Percentiles rank a stretch among this genome's conserved stretches.
phyloP scores from a whole-genome alignment of 53 echinoderm and acorn worm genomes.

The Temnopleurus reevesii region DNA sequence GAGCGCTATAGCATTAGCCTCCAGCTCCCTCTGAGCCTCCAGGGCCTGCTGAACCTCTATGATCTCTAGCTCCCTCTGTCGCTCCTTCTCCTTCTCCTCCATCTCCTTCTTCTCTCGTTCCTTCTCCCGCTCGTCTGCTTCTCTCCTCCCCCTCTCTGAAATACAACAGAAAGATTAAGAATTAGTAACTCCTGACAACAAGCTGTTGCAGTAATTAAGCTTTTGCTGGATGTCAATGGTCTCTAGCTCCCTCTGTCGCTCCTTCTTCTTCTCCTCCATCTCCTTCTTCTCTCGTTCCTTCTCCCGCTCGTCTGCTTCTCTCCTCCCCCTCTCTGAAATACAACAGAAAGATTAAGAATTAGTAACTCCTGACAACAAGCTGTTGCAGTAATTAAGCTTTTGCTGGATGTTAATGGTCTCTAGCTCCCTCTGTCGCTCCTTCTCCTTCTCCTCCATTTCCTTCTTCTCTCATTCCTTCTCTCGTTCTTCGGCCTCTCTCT shows the following conservation, averaged over 20 bases:
- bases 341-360: not conserved
- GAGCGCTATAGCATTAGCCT: conserved; percentile 81
- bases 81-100: conserved; percentile 76
- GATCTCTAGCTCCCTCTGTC: conserved; percentile 90
- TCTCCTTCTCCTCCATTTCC: conserved; percentile 76
- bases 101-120: conserved; percentile 66
- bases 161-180: not conserved
- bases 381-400: too few relatives aligned
- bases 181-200: too few relatives aligned
- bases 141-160: conserved; percentile 77
- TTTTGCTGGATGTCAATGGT: conserved; percentile 98
- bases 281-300: conserved; percentile 64
- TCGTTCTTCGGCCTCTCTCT: too few relatives aligned
- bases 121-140: conserved; percentile 83
- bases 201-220: too few relatives aligned
- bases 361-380: too few relatives aligned
- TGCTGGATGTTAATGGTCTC: conserved; percentile 98
- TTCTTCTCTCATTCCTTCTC: conserved; percentile 68
- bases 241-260: conserved; percentile 85
- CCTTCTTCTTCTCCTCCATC: conserved; percentile 74
- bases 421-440: conserved; percentile 78
- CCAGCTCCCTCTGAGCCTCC: conserved; percentile 91
- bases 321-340: conserved; percentile 72
- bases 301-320: conserved; percentile 87
- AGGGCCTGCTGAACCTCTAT: conserved; percentile 97